These are phyloP conservation scores for Erebia ligea DNA, from an alignment of 2,888 invertebrate genomes.

Conservation along the genomic window DNA sequence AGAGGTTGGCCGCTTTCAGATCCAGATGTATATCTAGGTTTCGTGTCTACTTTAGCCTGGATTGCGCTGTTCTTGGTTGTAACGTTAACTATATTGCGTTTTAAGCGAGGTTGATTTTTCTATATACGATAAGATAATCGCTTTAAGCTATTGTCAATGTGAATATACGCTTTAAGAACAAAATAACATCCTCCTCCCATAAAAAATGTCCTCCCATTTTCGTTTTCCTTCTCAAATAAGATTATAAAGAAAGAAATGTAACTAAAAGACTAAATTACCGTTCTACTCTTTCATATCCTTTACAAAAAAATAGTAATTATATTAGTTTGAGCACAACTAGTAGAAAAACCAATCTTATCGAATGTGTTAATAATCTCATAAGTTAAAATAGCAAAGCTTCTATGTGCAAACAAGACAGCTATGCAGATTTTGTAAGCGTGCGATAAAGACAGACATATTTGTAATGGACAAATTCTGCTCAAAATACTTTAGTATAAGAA, in stretches of 20 bases:
- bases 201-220: neutral
- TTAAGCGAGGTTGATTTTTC: conserved; percentile 92
- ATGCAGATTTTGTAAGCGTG: neutral
- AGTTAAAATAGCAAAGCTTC: neutral
- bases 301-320: neutral
- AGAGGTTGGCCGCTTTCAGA: conserved; percentile 93
- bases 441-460: neutral
- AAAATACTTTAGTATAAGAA: neutral
- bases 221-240: neutral
- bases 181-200: neutral
- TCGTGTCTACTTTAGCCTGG: conserved; percentile 93
- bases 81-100: conserved; percentile 90
- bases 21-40: conserved; percentile 93
- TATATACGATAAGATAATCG: conserved; percentile 48
- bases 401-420: neutral
- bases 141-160: conserved; percentile 20
- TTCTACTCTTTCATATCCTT: neutral
- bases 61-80: conserved; percentile 91
- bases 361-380: neutral
- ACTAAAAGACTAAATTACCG: neutral
- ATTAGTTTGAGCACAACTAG: neutral
- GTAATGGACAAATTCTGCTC: neutral
- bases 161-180: conserved; percentile 19
- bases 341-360: neutral
- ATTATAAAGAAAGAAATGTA: neutral